Base-by-base conservation (phyloP, 1,140 invertebrate species). In the Samia ricini region DNA sequence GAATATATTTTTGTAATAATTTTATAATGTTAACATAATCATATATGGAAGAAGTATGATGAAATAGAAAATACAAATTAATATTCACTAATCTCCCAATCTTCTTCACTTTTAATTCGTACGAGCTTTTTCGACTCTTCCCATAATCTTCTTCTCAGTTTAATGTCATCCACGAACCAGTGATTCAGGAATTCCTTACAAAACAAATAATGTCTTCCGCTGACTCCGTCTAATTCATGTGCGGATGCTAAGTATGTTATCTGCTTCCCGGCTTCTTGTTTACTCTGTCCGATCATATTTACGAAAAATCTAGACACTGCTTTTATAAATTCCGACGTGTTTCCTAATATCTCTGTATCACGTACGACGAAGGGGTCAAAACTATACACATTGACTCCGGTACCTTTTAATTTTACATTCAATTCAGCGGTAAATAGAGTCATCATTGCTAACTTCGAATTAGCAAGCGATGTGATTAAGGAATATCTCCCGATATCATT, bases 381-480 rank as follows among this genome's bases (percentile, higher is more conserved):
- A 15, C 91, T 85, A 66, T 94, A 94, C 0, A 88, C 86, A 4
- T 91, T 93, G 2, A 94, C 91, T 4, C 90, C 91, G 2, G 68
- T 90, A 90, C 91, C 91, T 91, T 92, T 79, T 21, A 95, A 71
- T 64, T 89, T 82, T 51, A 82, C 81, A 23, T 91, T 83, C 23
- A 96, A 84, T 81, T 95, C 93, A 12, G 85, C 91, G 0, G 92
- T 93, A 67, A 95, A 95, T 2, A 96, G 82, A 18, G 94, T 79
- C 60, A 95, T 93, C 4, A 42, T 42, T 42, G 94, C 94, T 55
- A 96, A 72, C 89, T 96, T 96, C 60, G 84, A 58, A 85, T 73
- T 64, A 84, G 82, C 75, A 79, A 92, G 61, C 91, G 94, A 8
- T 76, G 83, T 72, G 91, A 93, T 54, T 91, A 91, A 6, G 69